Base-by-base conservation (phyloP, 2,888 invertebrate species). In the Linnaemya tessellans region DNA sequence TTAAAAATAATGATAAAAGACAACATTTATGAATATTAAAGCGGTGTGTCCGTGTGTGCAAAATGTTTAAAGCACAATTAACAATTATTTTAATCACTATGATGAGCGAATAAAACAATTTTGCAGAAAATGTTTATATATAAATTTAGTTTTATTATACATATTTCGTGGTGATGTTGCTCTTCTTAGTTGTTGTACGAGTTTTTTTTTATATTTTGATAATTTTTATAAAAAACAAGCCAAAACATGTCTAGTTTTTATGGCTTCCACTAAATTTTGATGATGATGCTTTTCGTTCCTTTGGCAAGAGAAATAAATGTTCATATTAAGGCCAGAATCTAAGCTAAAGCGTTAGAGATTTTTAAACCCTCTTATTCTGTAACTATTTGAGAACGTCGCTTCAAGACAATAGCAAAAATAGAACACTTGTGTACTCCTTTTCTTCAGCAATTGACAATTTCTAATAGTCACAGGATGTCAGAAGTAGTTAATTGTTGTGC, bases 181-280 rank as follows among this genome's bases (percentile, higher is more conserved):
- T 54, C 30, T 60, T 73, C 22, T 46, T 81, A 30, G 58, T 49
- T 60, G 20, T 51, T 56, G 3, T 35, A 20, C 10, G 7, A 30
- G 30, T 30, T 11, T 58, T 58, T n/a, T 68, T 25, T n/a, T 68
- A 54, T 43, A 58, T 54, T 77, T 79, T 73, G 7, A 46, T 41
- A 51, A 73, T 73, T 62, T 41, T 58, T 68, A 62, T 38, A 13
- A 60, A 80, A 54, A 67, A 80, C 41, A 60, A 38, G 38, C n/a
- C 11, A n/a, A 56, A 30, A 9, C 11, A 67, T 7, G n/a, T 46
- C 1, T 30, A 22, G 25, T 46, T 84, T 84, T 84, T 84, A 80
- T 84, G 84, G 84, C 84, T 84, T 84, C 84, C 51, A 84, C 60
- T 60, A 67, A 80, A 67, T 58, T n/a, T 8, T 56, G 22, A 56